Base-by-base conservation (phyloP, 2,113 vertebrate genomes). In the Lasiurus cinereus region DNA sequence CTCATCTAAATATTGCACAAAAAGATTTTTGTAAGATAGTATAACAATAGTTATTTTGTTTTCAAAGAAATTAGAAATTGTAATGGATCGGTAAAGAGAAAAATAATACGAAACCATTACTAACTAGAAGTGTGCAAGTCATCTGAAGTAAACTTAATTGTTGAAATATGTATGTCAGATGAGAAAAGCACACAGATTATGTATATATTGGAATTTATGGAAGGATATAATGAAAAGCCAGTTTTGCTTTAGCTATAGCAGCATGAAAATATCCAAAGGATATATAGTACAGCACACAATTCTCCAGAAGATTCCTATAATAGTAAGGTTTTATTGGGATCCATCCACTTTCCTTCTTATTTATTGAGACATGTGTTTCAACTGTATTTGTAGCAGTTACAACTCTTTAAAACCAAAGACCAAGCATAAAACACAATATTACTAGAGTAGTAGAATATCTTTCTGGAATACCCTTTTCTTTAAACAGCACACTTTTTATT, bases 351-450 rank as follows among this genome's bases (percentile, higher is more conserved):
- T 82, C 31, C 31, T 24, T 89, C 48, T 83, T 94, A 92, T 91
- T 92, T 96, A 95, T 83, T 70, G 85, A 92, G 54, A 69, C 31
- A 62, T 54, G 11, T 83, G 80, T 89, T 87, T 96, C 87, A 93
- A 74, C 31, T 90, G 11, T 95, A 87, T 95, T 48, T 95, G 83
- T 84, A 94, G 48, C 46, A 80, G 56, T 77, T 80, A 87, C 29
- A 86, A 88, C 16, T 95, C 69, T 94, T 96, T 94, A 96, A 94
- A 95, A 83, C 48, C 36, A 79, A 96, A 91, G 74, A 80, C 67
- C 79, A 72, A 79, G 84, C 19, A 88, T 82, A 92, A 95, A 96
- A 90, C 85, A 82, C 46, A 87, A 43, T 92, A 86, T 87, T 90
- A 52, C 36, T 76, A 15, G 39, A 93, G 48, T 93, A 36, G 94